These are phyloP conservation scores for Ethmia dodecea DNA, from an alignment of 2,888 invertebrate species.

Conservation along the genomic window DNA sequence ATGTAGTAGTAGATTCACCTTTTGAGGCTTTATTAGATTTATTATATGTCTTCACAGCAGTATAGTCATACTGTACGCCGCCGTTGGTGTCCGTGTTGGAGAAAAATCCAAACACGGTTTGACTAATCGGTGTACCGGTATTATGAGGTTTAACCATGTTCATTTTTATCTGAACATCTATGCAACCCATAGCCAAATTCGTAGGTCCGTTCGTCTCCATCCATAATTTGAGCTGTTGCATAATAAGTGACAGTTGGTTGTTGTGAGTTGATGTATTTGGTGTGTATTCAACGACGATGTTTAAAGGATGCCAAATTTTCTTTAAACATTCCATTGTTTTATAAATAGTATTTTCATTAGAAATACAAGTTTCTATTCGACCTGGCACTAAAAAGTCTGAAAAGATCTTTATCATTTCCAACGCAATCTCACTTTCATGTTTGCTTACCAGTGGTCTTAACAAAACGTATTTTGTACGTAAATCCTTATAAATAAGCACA, in stretches of 20 bases:
- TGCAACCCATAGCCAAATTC: neutral
- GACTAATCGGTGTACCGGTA: too few species aligned
- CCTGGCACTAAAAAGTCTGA: constrained; percentile 14
- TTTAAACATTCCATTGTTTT: neutral
- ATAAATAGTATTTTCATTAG: neutral
- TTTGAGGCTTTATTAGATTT: too few species aligned
- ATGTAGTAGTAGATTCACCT: too few species aligned
- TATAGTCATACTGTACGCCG: too few species aligned
- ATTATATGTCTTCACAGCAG: too few species aligned
- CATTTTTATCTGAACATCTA: neutral
- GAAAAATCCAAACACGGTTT: too few species aligned
- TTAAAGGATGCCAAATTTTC: neutral
- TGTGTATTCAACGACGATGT: neutral
- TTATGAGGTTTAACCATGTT: too few species aligned
- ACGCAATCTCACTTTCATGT: constrained; percentile 1
- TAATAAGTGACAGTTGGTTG: too few species aligned
- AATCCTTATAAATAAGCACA: constrained; percentile 12
- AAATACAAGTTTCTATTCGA: neutral
- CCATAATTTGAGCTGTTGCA: neutral
- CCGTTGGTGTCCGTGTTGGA: too few species aligned
- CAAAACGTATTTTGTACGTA: constrained; percentile 8
- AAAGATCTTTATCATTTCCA: constrained; percentile 17
- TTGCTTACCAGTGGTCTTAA: constrained; percentile 9
- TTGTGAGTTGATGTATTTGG: neutral
- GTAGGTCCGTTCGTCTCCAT: neutral